Evolutionary conservation across 2,113 vertebrate genomes (phyloP).

Genomic region (Alligator mississippiensis): DNA sequence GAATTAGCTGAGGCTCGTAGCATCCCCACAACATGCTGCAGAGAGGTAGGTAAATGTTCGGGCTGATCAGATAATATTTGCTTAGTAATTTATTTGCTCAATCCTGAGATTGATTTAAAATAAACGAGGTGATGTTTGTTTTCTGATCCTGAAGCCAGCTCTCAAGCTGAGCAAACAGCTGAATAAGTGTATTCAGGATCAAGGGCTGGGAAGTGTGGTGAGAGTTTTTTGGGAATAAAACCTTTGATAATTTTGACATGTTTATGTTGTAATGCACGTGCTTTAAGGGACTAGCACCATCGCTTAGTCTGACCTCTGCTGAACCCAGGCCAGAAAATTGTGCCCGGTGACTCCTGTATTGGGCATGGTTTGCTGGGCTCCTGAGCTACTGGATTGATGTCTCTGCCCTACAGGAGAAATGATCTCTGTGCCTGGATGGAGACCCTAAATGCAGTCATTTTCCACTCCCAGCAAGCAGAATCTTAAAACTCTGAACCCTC

Average conservation of each 20-base stretch:
- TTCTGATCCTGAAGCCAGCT: background rate
- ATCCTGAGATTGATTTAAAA: background rate
- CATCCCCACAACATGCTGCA: background rate
- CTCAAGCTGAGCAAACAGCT: background rate
- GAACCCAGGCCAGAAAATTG: background rate
- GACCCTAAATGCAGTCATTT: background rate
- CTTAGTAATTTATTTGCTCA: background rate
- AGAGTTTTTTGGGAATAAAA: too few species aligned
- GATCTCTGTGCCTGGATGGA: fast-evolving
- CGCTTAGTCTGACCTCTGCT: background rate
- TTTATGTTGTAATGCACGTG: too few species aligned
- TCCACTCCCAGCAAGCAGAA: fast-evolving
- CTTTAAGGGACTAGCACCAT: background rate
- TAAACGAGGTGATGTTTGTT: background rate
- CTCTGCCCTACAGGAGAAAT: fast-evolving
- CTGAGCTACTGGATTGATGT: too few species aligned
- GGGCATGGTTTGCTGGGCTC: background rate
- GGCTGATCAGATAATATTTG: background rate
- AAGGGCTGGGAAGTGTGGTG: fast-evolving
- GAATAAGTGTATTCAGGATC: fast-evolving
- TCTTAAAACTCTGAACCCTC: background rate
- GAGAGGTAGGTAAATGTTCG: background rate
- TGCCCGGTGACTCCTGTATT: background rate
- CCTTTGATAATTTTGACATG: too few species aligned
- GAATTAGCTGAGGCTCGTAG: background rate